Percentiles rank a stretch among this genome's conserved stretches.
These are phyloP conservation scores for Eulithis prunata DNA, from an alignment of 2,888 invertebrate species.

Conservation along the genomic window DNA sequence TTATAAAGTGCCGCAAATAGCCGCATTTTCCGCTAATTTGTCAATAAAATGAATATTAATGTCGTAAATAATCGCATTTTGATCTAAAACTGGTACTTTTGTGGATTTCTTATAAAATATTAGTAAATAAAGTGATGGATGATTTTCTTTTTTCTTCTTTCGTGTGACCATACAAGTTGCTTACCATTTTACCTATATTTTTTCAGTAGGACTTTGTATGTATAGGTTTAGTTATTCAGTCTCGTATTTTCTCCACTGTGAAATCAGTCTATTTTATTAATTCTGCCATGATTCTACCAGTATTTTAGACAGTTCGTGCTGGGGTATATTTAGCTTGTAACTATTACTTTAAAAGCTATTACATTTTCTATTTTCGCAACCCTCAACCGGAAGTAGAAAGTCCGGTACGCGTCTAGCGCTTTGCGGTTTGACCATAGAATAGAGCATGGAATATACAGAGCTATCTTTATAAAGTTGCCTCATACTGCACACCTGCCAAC, in stretches of 20 bases:
- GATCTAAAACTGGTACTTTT: constrained; percentile 20
- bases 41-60: constrained; percentile 50
- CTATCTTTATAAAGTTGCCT: background rate
- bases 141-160: too few species aligned
- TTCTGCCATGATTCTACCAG: background rate
- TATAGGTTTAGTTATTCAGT: too few species aligned
- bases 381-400: constrained; percentile 33
- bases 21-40: constrained; percentile 57
- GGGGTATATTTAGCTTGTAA: constrained; percentile 10
- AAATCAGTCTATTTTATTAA: background rate
- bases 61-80: constrained; percentile 29
- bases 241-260: too few species aligned
- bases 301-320: background rate
- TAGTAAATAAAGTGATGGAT: background rate
- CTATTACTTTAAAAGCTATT: constrained; percentile 29
- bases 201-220: too few species aligned
- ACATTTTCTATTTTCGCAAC: constrained; percentile 29
- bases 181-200: too few species aligned
- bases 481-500: background rate
- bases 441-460: constrained; percentile 13
- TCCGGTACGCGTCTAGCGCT: constrained; percentile 22
- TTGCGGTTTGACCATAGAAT: constrained; percentile 24
- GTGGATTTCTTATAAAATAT: background rate
- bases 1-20: constrained; percentile 59
- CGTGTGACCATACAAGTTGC: too few species aligned